phyloP scores from a whole-genome alignment of 2,797 vertebrate species.

The Malacoraja senta region DNA sequence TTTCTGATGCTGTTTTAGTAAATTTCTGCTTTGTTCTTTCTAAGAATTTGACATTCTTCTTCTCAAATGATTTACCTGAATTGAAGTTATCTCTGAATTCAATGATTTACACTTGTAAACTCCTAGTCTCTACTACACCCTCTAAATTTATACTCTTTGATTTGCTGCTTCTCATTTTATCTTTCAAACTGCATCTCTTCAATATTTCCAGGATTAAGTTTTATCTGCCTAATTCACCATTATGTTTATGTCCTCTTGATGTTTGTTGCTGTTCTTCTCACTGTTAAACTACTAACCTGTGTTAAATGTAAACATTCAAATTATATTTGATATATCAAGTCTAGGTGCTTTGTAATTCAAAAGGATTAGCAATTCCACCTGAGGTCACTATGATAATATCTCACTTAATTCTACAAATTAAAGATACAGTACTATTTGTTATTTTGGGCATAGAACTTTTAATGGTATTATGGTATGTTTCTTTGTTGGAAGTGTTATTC shows the following conservation, averaged over 20 bases:
- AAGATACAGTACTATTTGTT: background rate
- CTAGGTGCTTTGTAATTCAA: background rate
- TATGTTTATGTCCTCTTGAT: background rate
- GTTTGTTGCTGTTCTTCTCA: background rate
- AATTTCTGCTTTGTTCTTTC: background rate
- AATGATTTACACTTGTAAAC: background rate
- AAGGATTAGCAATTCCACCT: background rate
- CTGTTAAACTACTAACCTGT: background rate
- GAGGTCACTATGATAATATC: background rate
- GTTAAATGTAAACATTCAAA: background rate
- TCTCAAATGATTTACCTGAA: background rate
- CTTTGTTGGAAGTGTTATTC: background rate
- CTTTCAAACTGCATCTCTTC: background rate
- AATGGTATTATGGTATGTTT: background rate
- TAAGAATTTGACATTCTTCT: background rate
- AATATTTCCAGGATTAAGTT: background rate
- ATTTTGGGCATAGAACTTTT: background rate
- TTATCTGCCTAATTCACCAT: background rate
- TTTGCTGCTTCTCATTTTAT: background rate
- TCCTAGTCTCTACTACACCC: background rate
- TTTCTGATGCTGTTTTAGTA: background rate
- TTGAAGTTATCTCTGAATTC: background rate
- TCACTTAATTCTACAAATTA: background rate
- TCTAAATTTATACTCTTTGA: background rate
- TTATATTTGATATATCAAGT: background rate